Evolutionary conservation across 2,888 invertebrate genomes (phyloP).

Genomic region (Amblyjoppa proteus): DNA sequence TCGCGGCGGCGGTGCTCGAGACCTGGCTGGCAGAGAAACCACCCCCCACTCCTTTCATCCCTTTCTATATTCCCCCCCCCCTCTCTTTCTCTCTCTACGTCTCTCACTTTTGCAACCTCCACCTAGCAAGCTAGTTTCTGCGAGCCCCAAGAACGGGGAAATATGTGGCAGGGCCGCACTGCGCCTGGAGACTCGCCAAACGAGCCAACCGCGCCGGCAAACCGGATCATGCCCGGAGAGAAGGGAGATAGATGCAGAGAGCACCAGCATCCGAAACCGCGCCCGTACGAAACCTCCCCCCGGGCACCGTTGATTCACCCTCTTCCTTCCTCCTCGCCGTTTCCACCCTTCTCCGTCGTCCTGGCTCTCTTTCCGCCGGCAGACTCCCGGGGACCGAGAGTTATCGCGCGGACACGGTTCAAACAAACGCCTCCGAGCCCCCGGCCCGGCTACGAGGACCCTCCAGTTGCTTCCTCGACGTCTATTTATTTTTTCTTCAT

Average conservation of each 20-base stretch:
- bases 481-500: constrained; percentile 58
- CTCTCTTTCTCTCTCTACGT: constrained; percentile 61
- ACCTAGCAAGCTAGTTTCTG: constrained; percentile 21
- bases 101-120: constrained; percentile 39
- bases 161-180: constrained; percentile 79
- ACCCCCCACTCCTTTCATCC: constrained; percentile 25
- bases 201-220: constrained; percentile 74
- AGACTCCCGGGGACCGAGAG: constrained; percentile 71
- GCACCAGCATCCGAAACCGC: constrained; percentile 72
- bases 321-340: constrained; percentile 43
- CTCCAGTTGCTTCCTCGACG: constrained; percentile 58
- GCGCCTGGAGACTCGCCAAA: constrained; percentile 84
- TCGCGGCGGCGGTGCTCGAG: constrained; percentile 53
- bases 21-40: constrained; percentile 43
- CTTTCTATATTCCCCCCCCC: constrained; percentile 14
- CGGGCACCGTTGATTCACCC: constrained; percentile 57
- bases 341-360: constrained; percentile 12
- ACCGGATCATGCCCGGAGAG: constrained; percentile 67
- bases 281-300: constrained; percentile 66
- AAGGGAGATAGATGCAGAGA: constrained; percentile 52
- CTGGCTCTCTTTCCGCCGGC: neutral
- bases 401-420: constrained; percentile 75
- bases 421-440: constrained; percentile 68
- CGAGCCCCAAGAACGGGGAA: constrained; percentile 57
- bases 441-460: constrained; percentile 63